Conservation (phyloP, 2,113 vertebrate species). For the Erythrolamprus reginae region DNA sequence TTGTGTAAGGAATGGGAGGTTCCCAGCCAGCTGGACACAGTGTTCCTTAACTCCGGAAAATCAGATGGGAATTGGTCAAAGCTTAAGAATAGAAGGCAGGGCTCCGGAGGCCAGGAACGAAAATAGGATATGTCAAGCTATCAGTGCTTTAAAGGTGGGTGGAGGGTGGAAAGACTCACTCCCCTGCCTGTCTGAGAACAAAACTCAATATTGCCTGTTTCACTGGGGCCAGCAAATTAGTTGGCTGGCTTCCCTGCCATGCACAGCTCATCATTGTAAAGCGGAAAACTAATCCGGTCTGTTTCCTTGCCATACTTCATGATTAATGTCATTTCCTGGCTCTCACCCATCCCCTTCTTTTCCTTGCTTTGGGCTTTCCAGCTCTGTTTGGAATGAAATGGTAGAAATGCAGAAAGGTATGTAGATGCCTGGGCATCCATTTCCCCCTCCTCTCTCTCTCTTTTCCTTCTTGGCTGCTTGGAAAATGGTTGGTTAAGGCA, state of each 20-base stretch:
- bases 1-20: constrained; percentile 4
- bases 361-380: not conserved
- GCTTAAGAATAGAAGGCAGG: constrained; percentile 30
- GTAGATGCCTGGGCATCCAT: not conserved
- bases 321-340: constrained; percentile 3
- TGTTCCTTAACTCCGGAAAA: constrained; percentile 18
- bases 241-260: not conserved
- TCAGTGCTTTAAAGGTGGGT: not conserved
- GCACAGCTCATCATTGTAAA: not conserved
- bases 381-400: not conserved
- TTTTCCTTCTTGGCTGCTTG: not conserved
- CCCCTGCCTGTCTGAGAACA: not conserved
- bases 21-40: not conserved
- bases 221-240: not conserved
- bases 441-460: too few relatives aligned
- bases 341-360: not conserved
- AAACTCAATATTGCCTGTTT: not conserved
- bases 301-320: not conserved
- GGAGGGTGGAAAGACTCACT: too few relatives aligned
- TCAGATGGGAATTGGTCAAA: constrained; percentile 13
- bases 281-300: not conserved
- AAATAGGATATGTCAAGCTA: constrained; percentile 22
- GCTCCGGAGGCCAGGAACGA: not conserved
- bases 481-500: not conserved
- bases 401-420: not conserved